Percentiles rank a stretch among this genome's conserved stretches.
phyloP scores from a whole-genome alignment of 2,797 vertebrate genomes.

The Enteromius radiatus region DNA sequence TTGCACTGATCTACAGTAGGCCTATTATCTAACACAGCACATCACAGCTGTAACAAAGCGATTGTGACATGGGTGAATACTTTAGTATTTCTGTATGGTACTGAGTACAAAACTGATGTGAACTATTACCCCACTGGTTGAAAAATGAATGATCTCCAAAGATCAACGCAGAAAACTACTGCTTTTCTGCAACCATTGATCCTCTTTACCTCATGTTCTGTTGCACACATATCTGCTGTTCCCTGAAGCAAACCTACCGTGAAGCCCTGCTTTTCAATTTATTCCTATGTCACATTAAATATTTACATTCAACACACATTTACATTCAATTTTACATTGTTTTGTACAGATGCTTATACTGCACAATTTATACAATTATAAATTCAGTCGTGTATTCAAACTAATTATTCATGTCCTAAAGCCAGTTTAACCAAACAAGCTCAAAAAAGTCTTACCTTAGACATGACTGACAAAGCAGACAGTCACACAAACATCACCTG shows the following conservation, averaged over 20 bases:
- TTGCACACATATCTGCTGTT: conserved; percentile 6
- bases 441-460: background rate
- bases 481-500: background rate
- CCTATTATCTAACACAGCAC: background rate
- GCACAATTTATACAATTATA: too few species aligned
- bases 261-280: background rate
- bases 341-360: background rate
- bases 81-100: conserved; percentile 50
- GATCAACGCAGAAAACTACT: conserved; percentile 26
- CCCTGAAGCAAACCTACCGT: background rate
- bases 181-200: background rate
- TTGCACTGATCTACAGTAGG: background rate
- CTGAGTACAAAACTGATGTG: conserved; percentile 4
- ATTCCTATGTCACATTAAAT: background rate
- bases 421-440: background rate
- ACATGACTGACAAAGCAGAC: background rate
- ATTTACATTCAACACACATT: background rate
- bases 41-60: background rate
- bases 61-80: conserved; percentile 25
- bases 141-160: conserved; percentile 66
- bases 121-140: conserved; percentile 50
- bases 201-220: background rate
- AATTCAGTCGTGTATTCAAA: background rate
- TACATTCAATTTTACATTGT: too few species aligned
- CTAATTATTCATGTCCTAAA: background rate